phyloP scores from a whole-genome alignment of 2,888 invertebrate genomes.

The Pasiphila rectangulata region DNA sequence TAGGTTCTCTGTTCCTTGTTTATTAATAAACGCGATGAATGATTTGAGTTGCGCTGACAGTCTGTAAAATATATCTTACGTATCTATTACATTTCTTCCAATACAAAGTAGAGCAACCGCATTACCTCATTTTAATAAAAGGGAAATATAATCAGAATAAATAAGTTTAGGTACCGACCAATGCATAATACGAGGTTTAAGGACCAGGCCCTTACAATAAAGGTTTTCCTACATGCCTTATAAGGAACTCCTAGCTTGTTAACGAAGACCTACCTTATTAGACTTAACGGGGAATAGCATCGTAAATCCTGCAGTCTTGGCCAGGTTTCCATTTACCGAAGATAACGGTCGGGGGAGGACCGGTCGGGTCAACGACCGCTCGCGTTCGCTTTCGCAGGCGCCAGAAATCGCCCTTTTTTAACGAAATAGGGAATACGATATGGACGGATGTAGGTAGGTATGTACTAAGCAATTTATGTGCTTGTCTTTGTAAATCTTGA shows the following conservation, averaged over 20 bases:
- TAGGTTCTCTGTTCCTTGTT: neutral
- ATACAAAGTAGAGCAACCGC: neutral
- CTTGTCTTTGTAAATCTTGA: too few relatives aligned
- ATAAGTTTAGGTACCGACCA: neutral
- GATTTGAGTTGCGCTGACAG: too few relatives aligned
- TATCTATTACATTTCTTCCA: too few relatives aligned
- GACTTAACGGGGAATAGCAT: conserved; percentile 25
- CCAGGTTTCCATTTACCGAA: conserved; percentile 71
- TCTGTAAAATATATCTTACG: too few relatives aligned
- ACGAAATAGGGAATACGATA: conserved; percentile 12
- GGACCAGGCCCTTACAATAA: neutral
- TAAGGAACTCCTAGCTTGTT: conserved; percentile 20
- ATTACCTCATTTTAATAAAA: neutral
- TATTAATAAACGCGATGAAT: too few relatives aligned
- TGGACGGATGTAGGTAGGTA: neutral
- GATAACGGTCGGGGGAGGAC: conserved; percentile 73
- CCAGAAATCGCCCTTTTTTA: conserved; percentile 28
- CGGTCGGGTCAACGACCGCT: conserved; percentile 60
- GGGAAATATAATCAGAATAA: neutral
- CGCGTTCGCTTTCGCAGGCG: conserved; percentile 49
- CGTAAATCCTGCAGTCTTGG: conserved; percentile 37
- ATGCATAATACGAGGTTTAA: neutral
- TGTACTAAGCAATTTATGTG: too few relatives aligned
- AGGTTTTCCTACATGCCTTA: conserved; percentile 6
- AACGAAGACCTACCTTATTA: conserved; percentile 19